These are phyloP conservation scores for Phortica variegata DNA, from an alignment of 1,140 invertebrate genomes.

Conservation along the genomic window DNA sequence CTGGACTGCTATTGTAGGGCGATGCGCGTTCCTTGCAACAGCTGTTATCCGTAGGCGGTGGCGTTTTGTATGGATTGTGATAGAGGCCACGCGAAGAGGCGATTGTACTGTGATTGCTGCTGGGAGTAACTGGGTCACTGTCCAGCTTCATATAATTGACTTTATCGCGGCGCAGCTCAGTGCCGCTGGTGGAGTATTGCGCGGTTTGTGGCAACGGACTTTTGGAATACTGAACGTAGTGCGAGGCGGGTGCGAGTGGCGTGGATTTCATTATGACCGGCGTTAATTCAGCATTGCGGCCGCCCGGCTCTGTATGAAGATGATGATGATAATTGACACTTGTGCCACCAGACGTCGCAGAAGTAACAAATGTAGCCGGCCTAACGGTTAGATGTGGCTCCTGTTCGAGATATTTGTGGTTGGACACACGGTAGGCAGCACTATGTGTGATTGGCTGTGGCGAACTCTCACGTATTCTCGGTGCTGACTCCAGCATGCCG, in stretches of 20 bases:
- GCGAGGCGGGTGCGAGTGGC: slow-evolving; percentile 21
- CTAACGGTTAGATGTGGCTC: background rate
- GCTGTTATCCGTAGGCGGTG: slow-evolving; percentile 9
- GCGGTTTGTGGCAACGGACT: too few relatives aligned
- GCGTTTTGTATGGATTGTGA: slow-evolving; percentile 40
- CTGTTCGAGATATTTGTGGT: slow-evolving; percentile 9
- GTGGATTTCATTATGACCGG: slow-evolving; percentile 4
- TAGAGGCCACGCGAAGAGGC: slow-evolving; percentile 18
- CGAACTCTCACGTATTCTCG: background rate
- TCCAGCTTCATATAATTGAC: too few relatives aligned
- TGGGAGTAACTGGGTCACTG: too few relatives aligned
- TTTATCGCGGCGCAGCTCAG: too few relatives aligned
- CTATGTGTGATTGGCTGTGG: background rate
- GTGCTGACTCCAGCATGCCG: background rate
- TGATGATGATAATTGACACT: slow-evolving; percentile 9
- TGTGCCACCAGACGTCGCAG: slow-evolving; percentile 1
- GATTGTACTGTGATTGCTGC: too few relatives aligned
- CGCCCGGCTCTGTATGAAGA: slow-evolving; percentile 29
- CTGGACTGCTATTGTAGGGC: slow-evolving; percentile 1
- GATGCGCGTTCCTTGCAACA: slow-evolving; percentile 14
- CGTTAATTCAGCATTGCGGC: slow-evolving; percentile 10
- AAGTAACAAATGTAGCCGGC: background rate
- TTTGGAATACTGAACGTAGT: too few relatives aligned
- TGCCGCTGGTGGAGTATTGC: too few relatives aligned
- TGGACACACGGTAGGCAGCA: background rate